These are phyloP conservation scores for Meandrina meandrites DNA, from an alignment of 92 coral and sea anemone genomes.

Conservation along the genomic window DNA sequence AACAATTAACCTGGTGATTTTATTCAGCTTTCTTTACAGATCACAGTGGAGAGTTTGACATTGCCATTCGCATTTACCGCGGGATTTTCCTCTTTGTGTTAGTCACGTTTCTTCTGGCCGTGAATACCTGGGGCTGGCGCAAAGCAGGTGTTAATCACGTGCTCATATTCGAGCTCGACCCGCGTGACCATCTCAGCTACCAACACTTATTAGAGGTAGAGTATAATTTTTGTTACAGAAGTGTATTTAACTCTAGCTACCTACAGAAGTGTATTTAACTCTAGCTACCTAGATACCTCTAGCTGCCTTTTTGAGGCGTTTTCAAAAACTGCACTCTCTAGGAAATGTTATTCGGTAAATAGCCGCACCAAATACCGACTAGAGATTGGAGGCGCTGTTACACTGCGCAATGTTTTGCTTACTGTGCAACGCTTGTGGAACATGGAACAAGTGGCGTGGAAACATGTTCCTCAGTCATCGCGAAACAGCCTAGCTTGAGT, in stretches of 20 bases:
- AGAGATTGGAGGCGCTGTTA: too few species aligned
- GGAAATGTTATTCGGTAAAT: too few species aligned
- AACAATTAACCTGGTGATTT: not conserved
- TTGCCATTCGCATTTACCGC: slow-evolving; percentile 83
- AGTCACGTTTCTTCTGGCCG: slow-evolving; percentile 87
- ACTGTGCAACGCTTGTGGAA: too few species aligned
- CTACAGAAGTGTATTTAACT: not conserved
- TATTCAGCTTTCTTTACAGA: slow-evolving; percentile 69
- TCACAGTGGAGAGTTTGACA: slow-evolving; percentile 73
- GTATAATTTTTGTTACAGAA: not conserved
- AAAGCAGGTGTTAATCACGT: slow-evolving; percentile 98
- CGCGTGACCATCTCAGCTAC: slow-evolving; percentile 91
- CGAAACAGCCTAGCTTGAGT: not conserved
- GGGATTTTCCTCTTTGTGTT: slow-evolving; percentile 89
- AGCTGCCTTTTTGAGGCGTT: not conserved
- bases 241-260: not conserved
- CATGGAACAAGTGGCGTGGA: too few species aligned
- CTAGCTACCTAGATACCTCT: not conserved
- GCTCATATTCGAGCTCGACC: slow-evolving; percentile 94
- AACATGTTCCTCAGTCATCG: too few species aligned
- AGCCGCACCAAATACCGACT: too few species aligned
- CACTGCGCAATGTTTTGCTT: too few species aligned
- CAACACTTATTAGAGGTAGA: slow-evolving; percentile 91
- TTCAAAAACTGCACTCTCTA: not conserved
- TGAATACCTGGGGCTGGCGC: slow-evolving; percentile 98